Base-by-base conservation (phyloP, 2,888 invertebrate species). In the Harpagoxenus sublaevis region DNA sequence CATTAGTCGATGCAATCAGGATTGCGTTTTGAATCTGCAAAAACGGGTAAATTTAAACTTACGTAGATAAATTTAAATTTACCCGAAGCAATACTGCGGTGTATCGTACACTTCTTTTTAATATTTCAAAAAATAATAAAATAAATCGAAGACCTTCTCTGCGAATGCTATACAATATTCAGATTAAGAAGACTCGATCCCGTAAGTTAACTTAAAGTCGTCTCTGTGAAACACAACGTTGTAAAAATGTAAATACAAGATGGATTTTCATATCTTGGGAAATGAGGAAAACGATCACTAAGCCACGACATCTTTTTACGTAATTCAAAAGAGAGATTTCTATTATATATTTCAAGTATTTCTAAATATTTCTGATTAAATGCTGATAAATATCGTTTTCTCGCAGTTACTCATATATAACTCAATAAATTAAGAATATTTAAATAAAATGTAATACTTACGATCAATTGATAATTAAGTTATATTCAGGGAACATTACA, bases 121-220 rank as follows among this genome's bases (percentile, higher is more conserved):
- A 89, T 85, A 83, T 88, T 91, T 88, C 74, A 89, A 84, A 82
- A 85, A 87, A 84, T 79, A 84, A 66, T 62, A 42, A 90, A 84
- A 84, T 87, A 91, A 89, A 86, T 90, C 87, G 83, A 85, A 82
- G 89, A 86, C 83, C 79, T 84, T 88, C 78, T 74, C 79, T 74
- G 48, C 75, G 28, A 66, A 70, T 65, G 82, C 65, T 89, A 85
- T 53, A 35, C 79, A 87, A 89, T 90, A 91, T 90, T 88, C 84
- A 89, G 85, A 86, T 88, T 91, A 89, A 89, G 83, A 86, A 84
- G 84, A 90, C 86, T 89, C 83, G 86, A 90, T 89, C 77, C 84
- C 81, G 86, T 75, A 82, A 85, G 66, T 87, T 70, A 85, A 78
- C 70, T 89, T 86, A 84, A 86, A 83, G 83, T 88, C 84, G 66